These are phyloP conservation scores for Octonoba sinensis DNA, from an alignment of 2,888 invertebrate species.

Conservation along the genomic window DNA sequence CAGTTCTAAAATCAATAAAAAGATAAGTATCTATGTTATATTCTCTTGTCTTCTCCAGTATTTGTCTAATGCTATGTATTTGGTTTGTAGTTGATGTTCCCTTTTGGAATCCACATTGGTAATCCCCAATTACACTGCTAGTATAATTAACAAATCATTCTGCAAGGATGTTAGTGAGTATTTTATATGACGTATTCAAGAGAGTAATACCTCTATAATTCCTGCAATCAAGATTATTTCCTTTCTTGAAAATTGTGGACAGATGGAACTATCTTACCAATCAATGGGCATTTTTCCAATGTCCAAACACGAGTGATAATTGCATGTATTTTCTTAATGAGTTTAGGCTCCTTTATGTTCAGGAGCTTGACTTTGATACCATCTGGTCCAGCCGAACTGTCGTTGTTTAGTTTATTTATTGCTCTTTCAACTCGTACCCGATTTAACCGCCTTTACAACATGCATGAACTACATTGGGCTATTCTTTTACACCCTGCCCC, in stretches of 20 bases:
- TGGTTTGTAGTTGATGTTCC: not conserved
- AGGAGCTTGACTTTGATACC: not conserved
- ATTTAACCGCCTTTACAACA: no score
- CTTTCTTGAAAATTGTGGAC: slow-evolving; percentile 24
- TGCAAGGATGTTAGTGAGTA: no score
- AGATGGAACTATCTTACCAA: not conserved
- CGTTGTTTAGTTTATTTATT: slow-evolving; percentile 16
- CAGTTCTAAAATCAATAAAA: not conserved
- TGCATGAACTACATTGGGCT: no score
- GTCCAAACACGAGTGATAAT: not conserved
- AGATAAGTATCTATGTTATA: not conserved
- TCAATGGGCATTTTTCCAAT: no score
- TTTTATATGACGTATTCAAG: no score
- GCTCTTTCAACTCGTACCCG: not conserved
- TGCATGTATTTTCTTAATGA: no score
- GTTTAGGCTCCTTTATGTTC: no score
- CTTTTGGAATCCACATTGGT: not conserved
- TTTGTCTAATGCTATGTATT: not conserved
- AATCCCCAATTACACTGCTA: no score
- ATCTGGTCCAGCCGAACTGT: slow-evolving; percentile 10
- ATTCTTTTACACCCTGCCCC: no score
- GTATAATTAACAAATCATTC: no score
- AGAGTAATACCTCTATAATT: not conserved
- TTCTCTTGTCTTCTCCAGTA: no score
- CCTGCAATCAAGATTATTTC: not conserved